phyloP scores from a whole-genome alignment of 2,113 vertebrate genomes.

The Neolamprologus kungweensis region DNA sequence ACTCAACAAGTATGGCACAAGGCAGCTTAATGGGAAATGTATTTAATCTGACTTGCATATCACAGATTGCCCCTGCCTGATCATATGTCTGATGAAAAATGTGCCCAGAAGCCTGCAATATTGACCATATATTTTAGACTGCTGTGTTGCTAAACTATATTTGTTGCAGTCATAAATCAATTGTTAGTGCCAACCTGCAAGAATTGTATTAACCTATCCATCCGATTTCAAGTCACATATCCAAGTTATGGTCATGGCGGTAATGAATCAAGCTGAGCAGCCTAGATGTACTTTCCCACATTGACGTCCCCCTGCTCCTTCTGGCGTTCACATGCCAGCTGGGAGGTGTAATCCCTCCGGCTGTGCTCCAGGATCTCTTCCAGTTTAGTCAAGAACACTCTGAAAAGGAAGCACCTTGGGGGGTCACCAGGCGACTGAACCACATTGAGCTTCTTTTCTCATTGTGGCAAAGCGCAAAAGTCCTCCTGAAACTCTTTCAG shows the following conservation, averaged over 20 bases:
- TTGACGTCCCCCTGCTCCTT: neutral
- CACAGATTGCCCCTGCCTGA: neutral
- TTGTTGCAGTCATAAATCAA: neutral
- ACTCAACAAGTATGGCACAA: neutral
- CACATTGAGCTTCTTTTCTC: neutral
- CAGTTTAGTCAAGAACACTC: neutral
- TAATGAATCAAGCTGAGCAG: neutral
- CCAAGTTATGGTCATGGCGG: neutral
- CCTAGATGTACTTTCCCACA: neutral
- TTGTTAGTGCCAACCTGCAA: neutral
- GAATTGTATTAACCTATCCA: neutral
- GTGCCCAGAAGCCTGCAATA: neutral
- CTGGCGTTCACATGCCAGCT: neutral
- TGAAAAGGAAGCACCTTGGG: neutral
- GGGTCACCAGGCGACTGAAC: neutral
- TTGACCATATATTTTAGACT: neutral
- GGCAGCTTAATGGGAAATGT: neutral
- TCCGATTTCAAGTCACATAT: neutral
- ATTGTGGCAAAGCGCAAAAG: neutral
- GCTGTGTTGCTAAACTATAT: neutral
- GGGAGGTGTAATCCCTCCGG: conserved; percentile 6
- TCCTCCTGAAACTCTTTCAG: neutral
- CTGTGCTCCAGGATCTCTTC: neutral
- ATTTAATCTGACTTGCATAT: neutral
- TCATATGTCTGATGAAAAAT: neutral